Evolutionary conservation across 2,113 vertebrate species (phyloP), one percentile per base, ranked within the genome.

Genomic region (Tragelaphus strepsiceros): DNA sequence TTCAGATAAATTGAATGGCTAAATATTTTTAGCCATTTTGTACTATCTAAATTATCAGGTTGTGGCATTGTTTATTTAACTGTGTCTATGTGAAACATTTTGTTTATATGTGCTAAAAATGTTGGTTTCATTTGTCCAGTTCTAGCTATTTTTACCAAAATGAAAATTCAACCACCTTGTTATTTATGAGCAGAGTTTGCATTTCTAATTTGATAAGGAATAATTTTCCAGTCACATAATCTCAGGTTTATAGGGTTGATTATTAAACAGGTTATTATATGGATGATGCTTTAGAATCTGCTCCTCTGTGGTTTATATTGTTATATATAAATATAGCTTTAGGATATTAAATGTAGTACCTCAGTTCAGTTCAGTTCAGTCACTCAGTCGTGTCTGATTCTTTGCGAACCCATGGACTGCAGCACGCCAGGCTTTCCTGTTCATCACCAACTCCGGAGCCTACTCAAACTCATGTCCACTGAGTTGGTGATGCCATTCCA

Each of bases 261-360:
- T 97, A 87, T 91, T 93, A 97, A 93, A 32, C 9, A 93, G 19
- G 43, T 81, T 93, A 62, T 95, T 92, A 93, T 83, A 83, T 91
- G 39, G 56, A 61, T 88, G 51, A 82, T 78, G 78, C 35, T 67
- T 97, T 92, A 78, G 24, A 86, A 46, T 67, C 30, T 88, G 30
- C 21, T 78, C 19, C 22, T 88, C 11, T 49, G 19, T 95, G 61
- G 3, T 2, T 80, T 90, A 88, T 83, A 11, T 83, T 87, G 3
- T 54, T 86, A 56, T 84, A 61, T 74, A 84, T 81, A 91, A 88
- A 77, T 30, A 64, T 4, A 89, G 39, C 26, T 97, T 94, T 22
- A 93, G 16, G 43, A 13, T 32, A 83, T 92, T 59, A 54, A 7
- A 74, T 77, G 6, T 39, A 77, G 56, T 90, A 46, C 24, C n/a